These are phyloP conservation scores for Potorous gilbertii DNA, from an alignment of 2,797 vertebrate species.

Conservation along the genomic window DNA sequence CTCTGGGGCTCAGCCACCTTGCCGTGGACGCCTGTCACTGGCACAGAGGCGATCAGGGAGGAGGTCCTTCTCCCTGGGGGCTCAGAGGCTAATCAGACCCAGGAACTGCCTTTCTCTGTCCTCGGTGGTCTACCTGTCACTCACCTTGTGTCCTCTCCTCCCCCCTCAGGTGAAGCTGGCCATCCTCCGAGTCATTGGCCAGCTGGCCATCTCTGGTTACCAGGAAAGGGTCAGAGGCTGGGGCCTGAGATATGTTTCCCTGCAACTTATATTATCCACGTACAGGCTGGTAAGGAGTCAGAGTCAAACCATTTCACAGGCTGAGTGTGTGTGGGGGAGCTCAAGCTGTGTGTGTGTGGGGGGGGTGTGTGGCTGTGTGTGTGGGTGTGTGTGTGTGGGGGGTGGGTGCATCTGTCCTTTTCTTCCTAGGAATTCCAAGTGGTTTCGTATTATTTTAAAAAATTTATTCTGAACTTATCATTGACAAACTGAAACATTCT, in stretches of 20 bases:
- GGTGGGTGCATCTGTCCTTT: background rate
- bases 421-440: too few species aligned
- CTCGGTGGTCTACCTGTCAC: too few species aligned
- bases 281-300: slow-evolving; percentile 75
- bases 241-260: slow-evolving; percentile 75
- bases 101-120: too few species aligned
- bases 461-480: too few species aligned
- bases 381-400: rapidly evolving
- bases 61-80: background rate
- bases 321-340: background rate
- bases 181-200: slow-evolving; percentile 70
- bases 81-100: too few species aligned
- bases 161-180: slow-evolving; percentile 72
- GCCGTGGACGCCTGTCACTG: background rate
- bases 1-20: background rate
- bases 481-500: too few species aligned
- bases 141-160: rapidly evolving
- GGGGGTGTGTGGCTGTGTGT: too few species aligned
- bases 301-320: rapidly evolving
- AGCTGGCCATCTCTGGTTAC: slow-evolving; percentile 71
- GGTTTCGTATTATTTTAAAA: too few species aligned
- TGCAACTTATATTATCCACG: slow-evolving; percentile 75
- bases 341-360: rapidly evolving
- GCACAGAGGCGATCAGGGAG: background rate
- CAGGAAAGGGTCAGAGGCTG: slow-evolving; percentile 77